Percentiles rank a stretch among this genome's conserved stretches.
These are phyloP conservation scores for Agriopis marginaria DNA, from an alignment of 2,888 invertebrate genomes.

Conservation along the genomic window DNA sequence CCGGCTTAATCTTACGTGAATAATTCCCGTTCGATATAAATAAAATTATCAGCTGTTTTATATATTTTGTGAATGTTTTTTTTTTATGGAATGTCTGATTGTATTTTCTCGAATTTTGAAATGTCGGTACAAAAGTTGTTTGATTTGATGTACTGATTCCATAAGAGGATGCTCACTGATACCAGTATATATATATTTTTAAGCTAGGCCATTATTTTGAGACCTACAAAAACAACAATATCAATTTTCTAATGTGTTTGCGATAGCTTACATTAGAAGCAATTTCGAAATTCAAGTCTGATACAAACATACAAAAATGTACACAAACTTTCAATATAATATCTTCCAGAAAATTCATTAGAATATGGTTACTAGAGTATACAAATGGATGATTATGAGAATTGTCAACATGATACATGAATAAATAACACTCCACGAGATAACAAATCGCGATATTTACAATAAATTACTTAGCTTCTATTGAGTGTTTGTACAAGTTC, in stretches of 20 bases:
- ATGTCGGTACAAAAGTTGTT: too few species aligned
- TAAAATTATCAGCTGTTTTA: too few species aligned
- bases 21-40: too few species aligned
- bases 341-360: not conserved
- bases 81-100: too few species aligned
- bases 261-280: constrained; percentile 1
- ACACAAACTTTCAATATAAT: not conserved
- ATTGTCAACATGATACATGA: constrained; percentile 62
- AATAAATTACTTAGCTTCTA: constrained; percentile 70
- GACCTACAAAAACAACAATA: not conserved
- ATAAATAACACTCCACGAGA: constrained; percentile 67
- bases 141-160: too few species aligned
- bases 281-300: constrained; percentile 3
- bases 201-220: not conserved
- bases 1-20: too few species aligned
- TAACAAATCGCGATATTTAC: constrained; percentile 51
- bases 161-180: too few species aligned
- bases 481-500: constrained; percentile 31
- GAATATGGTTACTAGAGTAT: constrained; percentile 8
- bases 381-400: constrained; percentile 42
- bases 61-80: too few species aligned
- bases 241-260: too few species aligned
- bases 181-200: too few species aligned
- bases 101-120: too few species aligned
- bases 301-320: constrained; percentile 47